Percentiles rank a stretch among this genome's conserved stretches.
These are phyloP conservation scores for Drosophila pachea DNA, from an alignment of 1,140 invertebrate genomes.

Conservation along the genomic window DNA sequence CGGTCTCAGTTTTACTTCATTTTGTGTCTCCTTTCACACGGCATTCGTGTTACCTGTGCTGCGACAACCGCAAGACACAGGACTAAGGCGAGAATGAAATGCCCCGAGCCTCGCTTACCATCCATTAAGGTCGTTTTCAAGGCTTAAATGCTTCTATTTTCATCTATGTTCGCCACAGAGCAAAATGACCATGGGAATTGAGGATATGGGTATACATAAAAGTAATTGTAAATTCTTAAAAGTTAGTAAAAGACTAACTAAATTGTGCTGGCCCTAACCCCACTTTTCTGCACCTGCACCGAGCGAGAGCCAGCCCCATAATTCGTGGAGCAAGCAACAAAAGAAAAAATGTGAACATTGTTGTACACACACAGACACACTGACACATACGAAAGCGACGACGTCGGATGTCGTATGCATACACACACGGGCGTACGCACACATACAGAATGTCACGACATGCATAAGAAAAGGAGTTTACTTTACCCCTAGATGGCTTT, in stretches of 20 bases:
- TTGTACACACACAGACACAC: conserved; percentile 60
- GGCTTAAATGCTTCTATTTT: conserved; percentile 17
- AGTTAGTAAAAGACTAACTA: conserved; percentile 32
- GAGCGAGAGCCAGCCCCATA: conserved; percentile 53
- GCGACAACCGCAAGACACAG: conserved; percentile 28
- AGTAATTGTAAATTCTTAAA: not conserved
- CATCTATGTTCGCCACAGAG: not conserved
- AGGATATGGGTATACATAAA: not conserved
- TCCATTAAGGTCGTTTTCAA: conserved; percentile 40
- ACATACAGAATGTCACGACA: conserved; percentile 59
- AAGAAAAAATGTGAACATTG: conserved; percentile 74
- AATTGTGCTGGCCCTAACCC: conserved; percentile 55
- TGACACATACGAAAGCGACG: conserved; percentile 17
- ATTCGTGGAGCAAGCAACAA: conserved; percentile 74
- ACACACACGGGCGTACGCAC: conserved; percentile 30
- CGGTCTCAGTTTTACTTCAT: conserved; percentile 28
- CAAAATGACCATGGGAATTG: conserved; percentile 5
- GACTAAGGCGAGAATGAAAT: conserved; percentile 34
- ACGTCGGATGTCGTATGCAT: conserved; percentile 29
- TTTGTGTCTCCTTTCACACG: conserved; percentile 54
- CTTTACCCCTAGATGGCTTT: conserved; percentile 28
- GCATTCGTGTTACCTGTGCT: conserved; percentile 59
- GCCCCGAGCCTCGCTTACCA: conserved; percentile 20
- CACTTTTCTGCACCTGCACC: conserved; percentile 73
- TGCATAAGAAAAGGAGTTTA: conserved; percentile 52